Conservation (phyloP, 1,140 invertebrate genomes). For the Solenopsis invicta region DNA sequence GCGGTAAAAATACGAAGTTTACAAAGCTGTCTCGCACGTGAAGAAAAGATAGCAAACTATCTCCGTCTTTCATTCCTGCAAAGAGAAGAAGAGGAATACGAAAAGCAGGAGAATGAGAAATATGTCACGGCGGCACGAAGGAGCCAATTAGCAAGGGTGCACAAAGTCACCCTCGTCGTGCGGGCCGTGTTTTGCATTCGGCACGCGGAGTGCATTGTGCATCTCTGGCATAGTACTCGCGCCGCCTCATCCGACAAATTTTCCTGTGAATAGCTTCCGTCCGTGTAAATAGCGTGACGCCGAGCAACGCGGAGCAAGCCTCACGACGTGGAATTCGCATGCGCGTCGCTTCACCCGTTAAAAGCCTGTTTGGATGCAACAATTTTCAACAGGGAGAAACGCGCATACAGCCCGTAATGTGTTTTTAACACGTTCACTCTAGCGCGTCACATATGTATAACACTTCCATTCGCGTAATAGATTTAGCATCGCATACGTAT, state of each 20-base stretch:
- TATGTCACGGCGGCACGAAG: conserved; percentile 32
- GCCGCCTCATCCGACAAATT: conserved; percentile 60
- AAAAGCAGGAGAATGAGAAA: background rate
- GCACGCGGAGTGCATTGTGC: conserved; percentile 48
- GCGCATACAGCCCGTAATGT: conserved; percentile 43
- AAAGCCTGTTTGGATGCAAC: conserved; percentile 49
- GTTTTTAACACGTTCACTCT: conserved; percentile 45
- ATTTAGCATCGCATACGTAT: conserved; percentile 25
- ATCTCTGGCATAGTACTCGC: conserved; percentile 42
- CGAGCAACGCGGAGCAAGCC: conserved; percentile 24
- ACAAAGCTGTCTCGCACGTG: background rate
- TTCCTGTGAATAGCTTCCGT: conserved; percentile 59
- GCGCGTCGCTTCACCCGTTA: conserved; percentile 33
- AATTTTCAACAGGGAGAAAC: conserved; percentile 32
- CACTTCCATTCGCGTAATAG: conserved; percentile 37
- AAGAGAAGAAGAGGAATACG: conserved; percentile 15
- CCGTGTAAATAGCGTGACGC: conserved; percentile 51
- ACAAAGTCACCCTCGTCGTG: conserved; percentile 33
- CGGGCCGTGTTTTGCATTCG: conserved; percentile 55
- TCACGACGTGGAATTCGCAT: conserved; percentile 40
- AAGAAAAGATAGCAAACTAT: background rate
- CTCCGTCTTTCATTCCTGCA: conserved; percentile 30
- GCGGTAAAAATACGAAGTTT: conserved; percentile 24
- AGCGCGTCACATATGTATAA: conserved; percentile 25
- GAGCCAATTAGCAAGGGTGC: conserved; percentile 54